Evolutionary conservation across 2,888 invertebrate genomes (phyloP).

Genomic region (Clusia tigrina): DNA sequence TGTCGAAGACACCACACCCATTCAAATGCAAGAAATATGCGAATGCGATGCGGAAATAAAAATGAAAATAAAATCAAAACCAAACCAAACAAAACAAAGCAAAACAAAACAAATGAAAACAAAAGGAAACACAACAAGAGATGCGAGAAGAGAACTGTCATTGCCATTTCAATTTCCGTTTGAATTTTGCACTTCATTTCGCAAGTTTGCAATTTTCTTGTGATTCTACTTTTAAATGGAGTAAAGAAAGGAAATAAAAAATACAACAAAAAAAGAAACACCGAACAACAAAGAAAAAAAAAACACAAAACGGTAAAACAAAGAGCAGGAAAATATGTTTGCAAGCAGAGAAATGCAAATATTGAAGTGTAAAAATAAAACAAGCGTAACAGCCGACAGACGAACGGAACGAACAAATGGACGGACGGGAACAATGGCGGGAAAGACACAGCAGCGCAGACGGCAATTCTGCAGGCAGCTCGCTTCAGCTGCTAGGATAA

Average conservation of each 20-base stretch:
- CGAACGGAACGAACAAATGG: conserved; percentile 36
- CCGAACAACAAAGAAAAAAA: conserved; percentile 3
- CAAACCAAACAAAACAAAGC: conserved; percentile 23
- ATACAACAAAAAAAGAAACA: conserved; percentile 7
- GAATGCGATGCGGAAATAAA: conserved; percentile 33
- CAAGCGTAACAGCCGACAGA: conserved; percentile 14
- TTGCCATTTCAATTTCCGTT: conserved; percentile 59
- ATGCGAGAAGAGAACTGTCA: conserved; percentile 40
- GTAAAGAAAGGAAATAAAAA: too few species aligned
- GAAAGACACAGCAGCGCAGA: not conserved
- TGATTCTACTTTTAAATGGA: conserved; percentile 31
- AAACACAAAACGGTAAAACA: conserved; percentile 23
- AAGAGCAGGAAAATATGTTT: conserved; percentile 36
- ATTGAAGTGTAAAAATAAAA: conserved; percentile 29
- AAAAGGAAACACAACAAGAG: conserved; percentile 10
- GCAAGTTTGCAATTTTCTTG: conserved; percentile 56
- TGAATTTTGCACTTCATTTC: conserved; percentile 59
- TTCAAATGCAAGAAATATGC: not conserved
- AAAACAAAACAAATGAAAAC: conserved; percentile 5
- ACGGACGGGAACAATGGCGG: not conserved
- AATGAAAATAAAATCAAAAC: conserved; percentile 28
- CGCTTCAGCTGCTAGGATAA: conserved; percentile 10
- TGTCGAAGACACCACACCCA: conserved; percentile 26
- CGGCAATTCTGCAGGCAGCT: not conserved
- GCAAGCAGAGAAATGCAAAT: conserved; percentile 28